Conservation (phyloP, 2,113 vertebrate genomes). For the Tiliqua scincoides region DNA sequence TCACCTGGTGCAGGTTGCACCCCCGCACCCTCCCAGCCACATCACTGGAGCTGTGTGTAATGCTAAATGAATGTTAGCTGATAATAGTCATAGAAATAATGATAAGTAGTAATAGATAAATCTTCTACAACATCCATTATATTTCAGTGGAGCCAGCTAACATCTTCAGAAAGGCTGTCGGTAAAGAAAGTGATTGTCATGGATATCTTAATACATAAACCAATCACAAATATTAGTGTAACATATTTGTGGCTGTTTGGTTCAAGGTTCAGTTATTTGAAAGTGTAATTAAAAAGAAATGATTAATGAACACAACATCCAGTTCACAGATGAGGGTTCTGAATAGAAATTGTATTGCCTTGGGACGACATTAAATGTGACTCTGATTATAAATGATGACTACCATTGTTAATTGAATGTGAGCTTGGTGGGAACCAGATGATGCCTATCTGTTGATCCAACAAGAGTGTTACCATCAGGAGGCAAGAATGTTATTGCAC, state of each 20-base stretch:
- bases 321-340: conserved; percentile 9
- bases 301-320: conserved; percentile 1
- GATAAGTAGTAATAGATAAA: neutral
- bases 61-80: neutral
- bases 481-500: neutral
- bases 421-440: neutral
- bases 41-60: too few species aligned
- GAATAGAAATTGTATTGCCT: neutral
- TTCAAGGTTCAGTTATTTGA: conserved; percentile 32
- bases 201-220: neutral
- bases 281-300: neutral
- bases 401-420: conserved; percentile 5
- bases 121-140: neutral
- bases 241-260: conserved; percentile 2
- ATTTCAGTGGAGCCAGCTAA: neutral
- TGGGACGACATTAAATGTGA: conserved; percentile 14
- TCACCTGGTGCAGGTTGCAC: too few species aligned
- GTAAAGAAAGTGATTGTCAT: neutral
- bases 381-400: conserved; percentile 5
- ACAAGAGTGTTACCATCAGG: neutral
- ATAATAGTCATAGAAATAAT: neutral
- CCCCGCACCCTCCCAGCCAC: too few species aligned
- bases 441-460: neutral
- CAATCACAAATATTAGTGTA: conserved; percentile 14
- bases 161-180: neutral